phyloP scores from a whole-genome alignment of 2,888 invertebrate genomes.

The Brachycybe producta region DNA sequence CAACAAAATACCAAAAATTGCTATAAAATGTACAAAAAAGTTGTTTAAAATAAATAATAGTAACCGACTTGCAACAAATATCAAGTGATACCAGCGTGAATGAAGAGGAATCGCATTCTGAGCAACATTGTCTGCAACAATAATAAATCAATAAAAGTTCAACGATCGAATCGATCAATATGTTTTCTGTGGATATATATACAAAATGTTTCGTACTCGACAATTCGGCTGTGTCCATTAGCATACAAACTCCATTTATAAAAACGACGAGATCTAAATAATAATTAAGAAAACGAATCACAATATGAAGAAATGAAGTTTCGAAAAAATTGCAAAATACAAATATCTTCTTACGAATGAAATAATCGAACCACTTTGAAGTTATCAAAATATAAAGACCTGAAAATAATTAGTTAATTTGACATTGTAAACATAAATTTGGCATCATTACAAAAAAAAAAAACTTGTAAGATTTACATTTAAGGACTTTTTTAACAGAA shows the following conservation, averaged over 20 bases:
- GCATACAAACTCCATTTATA: conserved; percentile 60
- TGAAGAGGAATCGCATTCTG: conserved; percentile 1
- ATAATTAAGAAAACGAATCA: conserved; percentile 16
- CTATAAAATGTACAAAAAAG: conserved; percentile 5
- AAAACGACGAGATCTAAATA: conserved; percentile 54
- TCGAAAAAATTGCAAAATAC: conserved; percentile 18
- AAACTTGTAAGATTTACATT: conserved; percentile 3
- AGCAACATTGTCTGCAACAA: background rate
- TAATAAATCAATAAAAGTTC: background rate
- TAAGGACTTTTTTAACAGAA: conserved; percentile 36
- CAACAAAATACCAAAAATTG: conserved; percentile 24
- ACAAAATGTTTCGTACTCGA: conserved; percentile 12
- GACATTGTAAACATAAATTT: background rate
- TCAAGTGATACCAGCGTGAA: conserved; percentile 8
- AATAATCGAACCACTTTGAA: conserved; percentile 46
- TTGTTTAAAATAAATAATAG: background rate
- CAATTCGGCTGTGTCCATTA: conserved; percentile 46
- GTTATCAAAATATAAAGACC: conserved; percentile 41
- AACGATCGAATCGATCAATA: background rate
- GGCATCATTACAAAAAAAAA: background rate
- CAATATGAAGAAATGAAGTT: background rate
- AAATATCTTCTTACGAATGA: conserved; percentile 22
- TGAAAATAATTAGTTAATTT: conserved; percentile 33
- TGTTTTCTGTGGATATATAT: background rate
- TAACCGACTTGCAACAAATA: conserved; percentile 9